Conservation (phyloP, 2,888 invertebrate species). For the Axea sp. region DNA sequence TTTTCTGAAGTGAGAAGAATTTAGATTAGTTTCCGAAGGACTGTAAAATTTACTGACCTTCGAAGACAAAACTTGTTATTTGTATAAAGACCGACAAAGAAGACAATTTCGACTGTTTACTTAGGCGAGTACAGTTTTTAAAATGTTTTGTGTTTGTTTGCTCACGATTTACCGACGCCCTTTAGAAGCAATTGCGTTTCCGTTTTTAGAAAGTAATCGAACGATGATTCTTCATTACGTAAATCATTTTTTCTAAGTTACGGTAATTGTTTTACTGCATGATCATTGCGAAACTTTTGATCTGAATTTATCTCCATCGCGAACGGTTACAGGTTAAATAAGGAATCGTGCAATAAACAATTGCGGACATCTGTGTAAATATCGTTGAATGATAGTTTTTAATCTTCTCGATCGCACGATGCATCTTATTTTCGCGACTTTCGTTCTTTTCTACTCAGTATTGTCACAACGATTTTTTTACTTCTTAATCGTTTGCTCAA, state of each 20-base stretch:
- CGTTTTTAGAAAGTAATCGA: conserved; percentile 5
- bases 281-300: background rate
- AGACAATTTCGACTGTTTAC: conserved; percentile 16
- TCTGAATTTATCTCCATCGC: too few relatives aligned
- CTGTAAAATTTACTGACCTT: conserved; percentile 41
- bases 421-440: conserved; percentile 46
- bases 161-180: conserved; percentile 15
- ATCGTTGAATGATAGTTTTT: conserved; percentile 11
- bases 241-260: conserved; percentile 3
- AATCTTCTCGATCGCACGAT: conserved; percentile 18
- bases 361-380: conserved; percentile 27
- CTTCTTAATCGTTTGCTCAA: conserved; percentile 71
- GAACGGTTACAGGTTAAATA: background rate
- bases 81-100: conserved; percentile 27
- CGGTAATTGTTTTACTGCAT: conserved; percentile 17
- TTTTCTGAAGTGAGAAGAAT: background rate
- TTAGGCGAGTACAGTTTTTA: conserved; percentile 22
- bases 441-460: conserved; percentile 35
- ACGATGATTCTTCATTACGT: conserved; percentile 26
- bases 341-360: conserved; percentile 2
- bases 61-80: conserved; percentile 28
- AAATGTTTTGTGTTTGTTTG: conserved; percentile 19
- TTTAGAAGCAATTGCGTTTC: conserved; percentile 23
- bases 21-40: conserved; percentile 31
- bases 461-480: conserved; percentile 58